A percentile compares a stretch with the other conserved stretches of the same genome.
These are phyloP conservation scores for Troides oblongomaculatus DNA, from an alignment of 2,888 invertebrate species.

Conservation along the genomic window DNA sequence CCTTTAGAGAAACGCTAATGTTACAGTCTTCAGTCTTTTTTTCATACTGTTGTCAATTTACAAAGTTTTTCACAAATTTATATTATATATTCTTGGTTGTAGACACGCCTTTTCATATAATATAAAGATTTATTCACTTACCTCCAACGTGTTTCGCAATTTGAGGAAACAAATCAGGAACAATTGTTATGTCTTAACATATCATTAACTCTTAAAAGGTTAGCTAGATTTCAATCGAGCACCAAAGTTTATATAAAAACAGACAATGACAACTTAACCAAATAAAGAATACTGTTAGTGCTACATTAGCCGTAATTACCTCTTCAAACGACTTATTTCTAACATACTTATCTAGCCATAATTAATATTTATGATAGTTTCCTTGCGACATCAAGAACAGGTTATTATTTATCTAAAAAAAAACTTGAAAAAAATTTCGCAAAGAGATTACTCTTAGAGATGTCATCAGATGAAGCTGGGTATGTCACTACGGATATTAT, in stretches of 20 bases:
- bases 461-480: constrained; percentile 43
- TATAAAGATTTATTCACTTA: too few species aligned
- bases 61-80: too few species aligned
- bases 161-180: too few species aligned
- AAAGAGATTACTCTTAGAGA: constrained; percentile 36
- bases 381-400: neutral
- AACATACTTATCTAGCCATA: neutral
- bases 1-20: too few species aligned
- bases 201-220: constrained; percentile 11
- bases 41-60: too few species aligned
- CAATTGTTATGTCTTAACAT: neutral
- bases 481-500: constrained; percentile 49
- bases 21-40: too few species aligned
- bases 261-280: constrained; percentile 9
- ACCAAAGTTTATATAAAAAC: constrained; percentile 5
- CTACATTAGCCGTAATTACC: neutral
- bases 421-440: constrained; percentile 7
- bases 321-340: neutral
- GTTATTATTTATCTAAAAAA: constrained; percentile 2
- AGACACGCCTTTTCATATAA: too few species aligned
- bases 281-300: constrained; percentile 2
- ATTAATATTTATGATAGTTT: neutral
- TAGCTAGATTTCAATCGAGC: constrained; percentile 14
- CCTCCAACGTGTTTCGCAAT: too few species aligned
- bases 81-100: too few species aligned